Evolutionary conservation across 2,797 vertebrate genomes (phyloP).

Genomic region (Ambastaia sidthimunki): DNA sequence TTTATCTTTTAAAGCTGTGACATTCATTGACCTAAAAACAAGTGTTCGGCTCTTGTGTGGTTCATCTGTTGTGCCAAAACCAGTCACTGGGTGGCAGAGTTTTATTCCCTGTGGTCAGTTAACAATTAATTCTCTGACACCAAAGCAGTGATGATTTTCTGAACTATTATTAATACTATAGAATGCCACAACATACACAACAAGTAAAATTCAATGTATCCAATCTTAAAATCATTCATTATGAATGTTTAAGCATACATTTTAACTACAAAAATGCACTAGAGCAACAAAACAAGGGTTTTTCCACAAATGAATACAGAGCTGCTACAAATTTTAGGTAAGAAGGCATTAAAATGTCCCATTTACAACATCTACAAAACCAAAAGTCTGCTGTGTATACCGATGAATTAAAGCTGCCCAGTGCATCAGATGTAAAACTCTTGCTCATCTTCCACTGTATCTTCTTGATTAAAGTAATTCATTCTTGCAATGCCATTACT

Average conservation of each 20-base stretch:
- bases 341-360: not conserved
- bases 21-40: not conserved
- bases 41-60: not conserved
- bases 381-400: not conserved
- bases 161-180: not conserved
- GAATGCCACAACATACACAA: constrained; percentile 1
- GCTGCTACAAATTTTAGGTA: not conserved
- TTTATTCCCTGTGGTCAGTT: not conserved
- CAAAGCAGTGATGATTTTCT: not conserved
- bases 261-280: too few relatives aligned
- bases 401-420: too few relatives aligned
- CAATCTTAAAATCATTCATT: constrained; percentile 1
- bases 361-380: not conserved
- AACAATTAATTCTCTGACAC: not conserved
- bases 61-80: not conserved
- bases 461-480: not conserved
- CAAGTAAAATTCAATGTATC: not conserved
- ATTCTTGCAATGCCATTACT: constrained; percentile 45
- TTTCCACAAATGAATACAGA: not conserved
- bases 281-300: not conserved
- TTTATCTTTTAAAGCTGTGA: not conserved
- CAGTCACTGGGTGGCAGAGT: constrained; percentile 23
- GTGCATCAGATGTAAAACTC: constrained; percentile 89
- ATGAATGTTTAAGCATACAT: not conserved
- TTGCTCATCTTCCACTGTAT: constrained; percentile 71